Percentiles rank a stretch among this genome's conserved stretches.
phyloP scores from a whole-genome alignment of 1,140 invertebrate genomes.

The Vollenhovia emeryi region DNA sequence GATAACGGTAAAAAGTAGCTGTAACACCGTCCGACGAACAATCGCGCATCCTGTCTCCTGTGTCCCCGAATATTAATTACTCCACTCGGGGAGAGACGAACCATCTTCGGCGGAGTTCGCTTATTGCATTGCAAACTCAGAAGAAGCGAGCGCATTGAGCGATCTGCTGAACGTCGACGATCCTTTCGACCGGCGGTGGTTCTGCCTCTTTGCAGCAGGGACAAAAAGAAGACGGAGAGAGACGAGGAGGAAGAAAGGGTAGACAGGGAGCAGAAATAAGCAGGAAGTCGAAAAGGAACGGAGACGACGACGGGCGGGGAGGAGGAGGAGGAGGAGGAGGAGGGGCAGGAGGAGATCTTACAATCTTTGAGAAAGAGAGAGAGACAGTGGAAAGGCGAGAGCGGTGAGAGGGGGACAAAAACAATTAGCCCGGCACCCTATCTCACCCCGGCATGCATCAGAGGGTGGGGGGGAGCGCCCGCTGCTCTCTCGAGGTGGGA shows the following conservation, averaged over 20 bases:
- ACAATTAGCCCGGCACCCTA: constrained; percentile 72
- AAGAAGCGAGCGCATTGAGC: constrained; percentile 25
- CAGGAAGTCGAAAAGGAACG: not conserved
- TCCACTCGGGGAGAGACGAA: constrained; percentile 13
- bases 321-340: too few species aligned
- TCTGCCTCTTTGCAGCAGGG: constrained; percentile 13
- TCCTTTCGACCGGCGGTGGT: constrained; percentile 56
- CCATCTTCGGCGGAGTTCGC: constrained; percentile 26
- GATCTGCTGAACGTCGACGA: constrained; percentile 55
- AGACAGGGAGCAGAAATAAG: constrained; percentile 23
- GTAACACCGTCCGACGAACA: constrained; percentile 53
- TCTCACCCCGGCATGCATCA: constrained; percentile 66
- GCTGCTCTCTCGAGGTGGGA: constrained; percentile 62
- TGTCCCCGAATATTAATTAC: constrained; percentile 66
- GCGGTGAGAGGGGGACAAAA: constrained; percentile 42
- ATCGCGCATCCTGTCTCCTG: constrained; percentile 20
- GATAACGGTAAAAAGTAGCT: constrained; percentile 25
- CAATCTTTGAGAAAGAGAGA: constrained; percentile 28
- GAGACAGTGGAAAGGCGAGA: constrained; percentile 36
- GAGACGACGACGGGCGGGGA: not conserved
- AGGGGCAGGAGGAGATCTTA: constrained; percentile 8
- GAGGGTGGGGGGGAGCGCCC: constrained; percentile 32
- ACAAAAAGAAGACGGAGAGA: not conserved
- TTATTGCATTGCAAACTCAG: constrained; percentile 71
- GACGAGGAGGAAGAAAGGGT: not conserved